Percentiles rank a stretch among this genome's conserved stretches.
Evolutionary conservation across 37 sponge, comb jelly and placozoan genomes (phyloP).

Genomic region (Theonella swinhoei): DNA sequence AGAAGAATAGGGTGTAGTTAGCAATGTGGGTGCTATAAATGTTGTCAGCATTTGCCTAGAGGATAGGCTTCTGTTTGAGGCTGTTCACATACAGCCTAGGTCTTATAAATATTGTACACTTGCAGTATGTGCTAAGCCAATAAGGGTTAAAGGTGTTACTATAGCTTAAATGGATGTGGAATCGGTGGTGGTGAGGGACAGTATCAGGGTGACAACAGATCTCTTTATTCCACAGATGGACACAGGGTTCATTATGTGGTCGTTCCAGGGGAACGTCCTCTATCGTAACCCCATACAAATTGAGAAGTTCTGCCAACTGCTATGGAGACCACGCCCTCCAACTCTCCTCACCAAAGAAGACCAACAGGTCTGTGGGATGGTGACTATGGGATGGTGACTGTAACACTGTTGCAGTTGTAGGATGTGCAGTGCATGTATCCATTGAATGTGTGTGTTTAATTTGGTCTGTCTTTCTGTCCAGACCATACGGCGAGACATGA

Average conservation of each 20-base stretch:
- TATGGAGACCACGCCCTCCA: conserved; percentile 96
- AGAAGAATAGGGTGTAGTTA: neutral
- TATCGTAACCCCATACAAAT: conserved; percentile 59
- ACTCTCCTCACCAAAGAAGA: conserved; percentile 80
- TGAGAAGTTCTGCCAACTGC: conserved; percentile 83
- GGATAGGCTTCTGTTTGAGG: too few relatives aligned
- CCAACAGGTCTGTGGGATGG: conserved; percentile 49
- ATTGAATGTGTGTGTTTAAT: neutral
- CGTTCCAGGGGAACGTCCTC: conserved; percentile 88
- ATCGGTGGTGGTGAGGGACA: too few relatives aligned
- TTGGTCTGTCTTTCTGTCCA: conserved; percentile 11
- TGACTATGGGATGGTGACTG: neutral
- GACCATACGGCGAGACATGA: conserved; percentile 81
- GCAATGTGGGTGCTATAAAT: neutral
- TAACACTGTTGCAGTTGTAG: neutral
- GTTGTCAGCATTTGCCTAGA: too few relatives aligned
- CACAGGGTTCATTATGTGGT: conserved; percentile 93
- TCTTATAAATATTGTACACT: neutral
- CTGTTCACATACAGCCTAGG: too few relatives aligned
- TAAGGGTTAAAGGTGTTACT: too few relatives aligned
- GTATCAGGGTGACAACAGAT: too few relatives aligned
- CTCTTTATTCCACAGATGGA: too few relatives aligned
- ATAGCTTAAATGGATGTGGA: too few relatives aligned
- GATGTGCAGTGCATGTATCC: too few relatives aligned
- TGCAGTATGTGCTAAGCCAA: too few relatives aligned